These are phyloP conservation scores for Drosophila aldrichi DNA, from an alignment of 2,888 invertebrate genomes.

Conservation along the genomic window DNA sequence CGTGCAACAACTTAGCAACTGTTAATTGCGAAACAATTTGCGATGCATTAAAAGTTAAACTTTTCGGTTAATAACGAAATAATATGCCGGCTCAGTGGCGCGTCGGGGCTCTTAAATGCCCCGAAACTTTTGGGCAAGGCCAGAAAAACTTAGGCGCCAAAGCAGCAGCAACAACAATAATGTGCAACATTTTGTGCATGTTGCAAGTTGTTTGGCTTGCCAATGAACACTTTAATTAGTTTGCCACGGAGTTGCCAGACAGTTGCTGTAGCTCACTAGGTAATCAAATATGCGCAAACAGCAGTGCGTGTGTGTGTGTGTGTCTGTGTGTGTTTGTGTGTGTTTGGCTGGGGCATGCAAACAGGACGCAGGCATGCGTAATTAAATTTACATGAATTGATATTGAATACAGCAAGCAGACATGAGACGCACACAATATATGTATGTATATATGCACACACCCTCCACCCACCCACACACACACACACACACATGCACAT, in stretches of 20 bases:
- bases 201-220: constrained; percentile 44
- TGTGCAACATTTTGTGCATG: constrained; percentile 6
- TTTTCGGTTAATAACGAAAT: constrained; percentile 28
- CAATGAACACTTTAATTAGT: constrained; percentile 70
- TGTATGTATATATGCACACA: neutral
- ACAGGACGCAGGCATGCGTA: constrained; percentile 76
- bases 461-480: neutral
- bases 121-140: constrained; percentile 4
- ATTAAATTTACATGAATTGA: constrained; percentile 81
- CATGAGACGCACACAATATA: constrained; percentile 20
- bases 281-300: constrained; percentile 79
- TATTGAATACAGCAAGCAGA: constrained; percentile 65
- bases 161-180: neutral
- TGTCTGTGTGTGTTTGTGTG: constrained; percentile 2
- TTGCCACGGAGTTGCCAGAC: constrained; percentile 20
- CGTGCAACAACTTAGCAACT: constrained; percentile 26
- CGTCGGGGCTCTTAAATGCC: constrained; percentile 1
- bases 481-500: neutral
- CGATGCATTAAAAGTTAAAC: constrained; percentile 70
- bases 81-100: constrained; percentile 20
- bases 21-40: constrained; percentile 76
- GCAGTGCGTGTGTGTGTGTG: constrained; percentile 15
- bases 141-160: constrained; percentile 10
- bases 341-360: constrained; percentile 52
- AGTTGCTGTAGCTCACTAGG: constrained; percentile 23